Conservation (phyloP, 2,888 invertebrate genomes). For the Drosophila koepferae region DNA sequence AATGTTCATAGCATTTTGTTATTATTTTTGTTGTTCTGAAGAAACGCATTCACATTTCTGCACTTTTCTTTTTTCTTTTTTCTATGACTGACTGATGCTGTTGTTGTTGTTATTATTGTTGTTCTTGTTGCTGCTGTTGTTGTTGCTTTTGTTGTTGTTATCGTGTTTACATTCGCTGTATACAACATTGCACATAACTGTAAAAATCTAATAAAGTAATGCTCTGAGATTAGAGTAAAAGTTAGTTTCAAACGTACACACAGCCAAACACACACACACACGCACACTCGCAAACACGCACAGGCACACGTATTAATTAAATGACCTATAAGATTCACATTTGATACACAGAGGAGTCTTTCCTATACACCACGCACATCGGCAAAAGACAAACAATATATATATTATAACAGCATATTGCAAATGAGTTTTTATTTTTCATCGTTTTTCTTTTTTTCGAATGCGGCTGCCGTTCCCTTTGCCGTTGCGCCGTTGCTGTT, state of each 20-base stretch:
- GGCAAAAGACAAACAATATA: slow-evolving; percentile 23
- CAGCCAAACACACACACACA: slow-evolving; percentile 5
- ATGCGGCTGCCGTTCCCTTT: slow-evolving; percentile 42
- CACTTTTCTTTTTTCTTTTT: slow-evolving; percentile 21
- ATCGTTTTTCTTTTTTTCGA: slow-evolving; percentile 13
- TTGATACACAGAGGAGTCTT: slow-evolving; percentile 14
- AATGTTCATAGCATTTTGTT: slow-evolving; percentile 30
- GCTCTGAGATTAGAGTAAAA: slow-evolving; percentile 23
- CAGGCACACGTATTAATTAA: slow-evolving; percentile 14
- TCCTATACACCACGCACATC: slow-evolving; percentile 28
- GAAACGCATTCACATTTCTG: slow-evolving; percentile 51
- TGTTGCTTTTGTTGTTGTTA: slow-evolving; percentile 25
- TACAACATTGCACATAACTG: slow-evolving; percentile 69
- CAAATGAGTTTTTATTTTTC: slow-evolving; percentile 23
- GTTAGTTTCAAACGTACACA: slow-evolving; percentile 12
- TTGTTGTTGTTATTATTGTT: slow-evolving; percentile 39
- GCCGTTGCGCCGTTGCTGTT: slow-evolving; percentile 36
- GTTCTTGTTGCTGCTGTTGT: slow-evolving; percentile 10
- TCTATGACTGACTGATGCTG: slow-evolving; percentile 25
- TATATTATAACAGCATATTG: slow-evolving; percentile 36
- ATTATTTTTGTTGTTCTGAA: slow-evolving; percentile 16
- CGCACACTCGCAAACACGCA: not conserved
- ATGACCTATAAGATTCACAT: slow-evolving; percentile 33
- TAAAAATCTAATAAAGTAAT: slow-evolving; percentile 37
- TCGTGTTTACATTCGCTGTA: slow-evolving; percentile 50